Evolutionary conservation across 2,797 vertebrate genomes (phyloP).

Genomic region (Semotilus atromaculatus): DNA sequence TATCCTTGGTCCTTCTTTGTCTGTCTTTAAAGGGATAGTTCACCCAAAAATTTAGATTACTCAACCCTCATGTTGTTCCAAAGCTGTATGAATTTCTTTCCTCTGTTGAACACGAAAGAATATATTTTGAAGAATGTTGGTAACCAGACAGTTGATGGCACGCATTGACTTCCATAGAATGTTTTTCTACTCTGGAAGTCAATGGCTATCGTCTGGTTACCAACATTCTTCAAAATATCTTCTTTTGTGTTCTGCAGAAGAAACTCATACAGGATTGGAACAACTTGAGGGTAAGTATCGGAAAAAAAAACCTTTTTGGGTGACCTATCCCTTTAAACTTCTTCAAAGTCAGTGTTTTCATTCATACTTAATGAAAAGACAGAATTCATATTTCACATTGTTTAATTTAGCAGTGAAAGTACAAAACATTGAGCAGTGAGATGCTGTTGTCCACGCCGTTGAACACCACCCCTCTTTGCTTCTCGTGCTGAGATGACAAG

Average conservation of each 20-base stretch:
- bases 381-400: slow-evolving; percentile 9
- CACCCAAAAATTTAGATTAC: rapidly evolving
- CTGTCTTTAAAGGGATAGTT: neutral
- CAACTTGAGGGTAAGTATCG: too few species aligned
- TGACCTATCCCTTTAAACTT: too few species aligned
- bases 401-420: slow-evolving; percentile 42
- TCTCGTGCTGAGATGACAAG: slow-evolving; percentile 78
- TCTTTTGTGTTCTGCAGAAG: too few species aligned
- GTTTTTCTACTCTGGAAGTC: too few species aligned
- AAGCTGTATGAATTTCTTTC: neutral
- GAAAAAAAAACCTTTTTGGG: too few species aligned
- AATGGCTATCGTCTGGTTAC: too few species aligned
- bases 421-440: neutral
- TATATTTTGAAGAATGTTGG: too few species aligned
- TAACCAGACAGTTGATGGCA: neutral
- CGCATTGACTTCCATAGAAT: neutral
- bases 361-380: slow-evolving; percentile 25
- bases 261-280: too few species aligned
- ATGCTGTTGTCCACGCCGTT: slow-evolving; percentile 60
- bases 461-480: slow-evolving; percentile 78
- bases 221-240: too few species aligned
- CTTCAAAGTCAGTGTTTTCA: neutral
- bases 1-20: neutral
- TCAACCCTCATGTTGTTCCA: neutral
- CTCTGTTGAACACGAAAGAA: neutral